phyloP scores from a whole-genome alignment of 2,113 vertebrate genomes.

The Ptilorrhoa leucosticta region DNA sequence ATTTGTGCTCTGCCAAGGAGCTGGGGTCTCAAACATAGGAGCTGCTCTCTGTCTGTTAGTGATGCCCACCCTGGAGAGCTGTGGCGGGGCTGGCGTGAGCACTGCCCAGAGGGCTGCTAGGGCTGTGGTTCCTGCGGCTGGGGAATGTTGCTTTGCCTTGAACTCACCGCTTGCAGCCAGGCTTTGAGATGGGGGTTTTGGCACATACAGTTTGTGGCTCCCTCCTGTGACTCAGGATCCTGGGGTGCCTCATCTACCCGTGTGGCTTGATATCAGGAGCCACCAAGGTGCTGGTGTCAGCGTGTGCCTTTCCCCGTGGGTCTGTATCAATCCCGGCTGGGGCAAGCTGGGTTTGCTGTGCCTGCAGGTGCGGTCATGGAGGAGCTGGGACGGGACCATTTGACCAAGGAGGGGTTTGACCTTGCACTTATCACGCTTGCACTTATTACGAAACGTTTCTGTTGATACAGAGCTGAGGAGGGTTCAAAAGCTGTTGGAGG shows the following conservation, averaged over 20 bases:
- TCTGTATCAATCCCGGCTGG: accelerated
- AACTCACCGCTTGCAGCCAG: background rate
- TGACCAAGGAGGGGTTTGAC: background rate
- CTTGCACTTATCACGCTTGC: background rate
- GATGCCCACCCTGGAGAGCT: background rate
- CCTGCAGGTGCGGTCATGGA: accelerated
- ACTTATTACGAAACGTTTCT: background rate
- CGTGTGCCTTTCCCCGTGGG: background rate
- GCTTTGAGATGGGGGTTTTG: background rate
- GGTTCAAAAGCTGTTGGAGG: background rate
- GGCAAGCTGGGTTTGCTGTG: accelerated
- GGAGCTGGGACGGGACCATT: accelerated
- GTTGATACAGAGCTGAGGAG: background rate
- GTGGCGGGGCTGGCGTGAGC: accelerated
- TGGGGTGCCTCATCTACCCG: background rate
- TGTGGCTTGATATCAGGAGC: background rate
- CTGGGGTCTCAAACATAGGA: background rate
- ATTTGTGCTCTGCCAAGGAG: background rate
- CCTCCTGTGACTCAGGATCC: background rate
- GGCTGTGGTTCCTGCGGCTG: accelerated
- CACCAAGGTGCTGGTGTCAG: background rate
- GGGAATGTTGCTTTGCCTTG: background rate
- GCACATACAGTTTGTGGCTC: background rate
- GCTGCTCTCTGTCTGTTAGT: accelerated
- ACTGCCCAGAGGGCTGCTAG: background rate